These are phyloP conservation scores for Cyprinus carpio DNA, from an alignment of 2,113 vertebrate species.

Conservation along the genomic window DNA sequence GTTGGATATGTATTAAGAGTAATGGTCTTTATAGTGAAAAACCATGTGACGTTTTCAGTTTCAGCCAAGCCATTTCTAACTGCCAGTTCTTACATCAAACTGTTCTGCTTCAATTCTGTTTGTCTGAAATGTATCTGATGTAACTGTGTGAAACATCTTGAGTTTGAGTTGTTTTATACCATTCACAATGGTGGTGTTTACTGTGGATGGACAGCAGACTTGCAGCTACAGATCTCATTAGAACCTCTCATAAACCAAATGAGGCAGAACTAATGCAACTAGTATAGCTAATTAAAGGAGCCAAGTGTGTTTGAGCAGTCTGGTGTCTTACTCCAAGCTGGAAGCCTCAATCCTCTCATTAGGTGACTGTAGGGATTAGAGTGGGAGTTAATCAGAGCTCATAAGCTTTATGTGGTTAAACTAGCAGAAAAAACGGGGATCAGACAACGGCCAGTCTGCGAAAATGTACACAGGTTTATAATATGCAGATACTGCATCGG, in stretches of 20 bases:
- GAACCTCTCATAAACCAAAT: conserved; percentile 33
- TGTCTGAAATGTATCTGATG: neutral
- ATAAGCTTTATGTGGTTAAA: conserved; percentile 48
- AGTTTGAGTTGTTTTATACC: conserved; percentile 15
- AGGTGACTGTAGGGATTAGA: conserved; percentile 64
- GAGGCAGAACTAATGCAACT: conserved; percentile 49
- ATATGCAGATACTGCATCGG: neutral
- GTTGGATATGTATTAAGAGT: neutral
- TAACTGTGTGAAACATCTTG: neutral
- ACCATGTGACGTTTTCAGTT: neutral
- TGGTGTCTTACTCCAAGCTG: conserved; percentile 47
- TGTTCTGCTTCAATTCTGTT: too few relatives aligned
- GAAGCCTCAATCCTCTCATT: conserved; percentile 63
- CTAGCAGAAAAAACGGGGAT: conserved; percentile 28
- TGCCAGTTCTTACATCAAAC: neutral
- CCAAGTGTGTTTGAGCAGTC: conserved; percentile 43
- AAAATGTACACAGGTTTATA: conserved; percentile 7
- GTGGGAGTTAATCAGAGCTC: conserved; percentile 63
- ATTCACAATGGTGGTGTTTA: neutral
- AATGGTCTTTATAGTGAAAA: neutral
- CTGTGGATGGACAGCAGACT: neutral
- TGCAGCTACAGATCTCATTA: conserved; percentile 35
- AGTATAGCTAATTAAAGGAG: conserved; percentile 58
- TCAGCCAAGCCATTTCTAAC: neutral
- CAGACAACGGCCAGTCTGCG: conserved; percentile 16